Conservation (phyloP, 2,888 invertebrate genomes). For the Aelia acuminata region DNA sequence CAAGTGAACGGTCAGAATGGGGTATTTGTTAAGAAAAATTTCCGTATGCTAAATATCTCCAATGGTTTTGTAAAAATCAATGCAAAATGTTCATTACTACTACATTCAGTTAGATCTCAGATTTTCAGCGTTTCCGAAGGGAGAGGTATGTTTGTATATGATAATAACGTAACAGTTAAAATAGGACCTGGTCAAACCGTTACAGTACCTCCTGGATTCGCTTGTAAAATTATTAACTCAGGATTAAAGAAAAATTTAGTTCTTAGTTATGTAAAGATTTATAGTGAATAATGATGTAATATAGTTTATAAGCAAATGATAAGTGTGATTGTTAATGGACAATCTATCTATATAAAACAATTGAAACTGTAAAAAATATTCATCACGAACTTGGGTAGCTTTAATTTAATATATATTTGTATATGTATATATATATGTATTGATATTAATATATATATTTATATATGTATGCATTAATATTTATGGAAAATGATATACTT, state of each 20-base stretch:
- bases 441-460: no score
- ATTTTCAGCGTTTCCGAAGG: slow-evolving; percentile 28
- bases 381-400: no score
- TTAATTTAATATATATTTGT: no score
- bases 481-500: no score
- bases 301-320: neutral
- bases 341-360: neutral
- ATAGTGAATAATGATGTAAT: neutral
- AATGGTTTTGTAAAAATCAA: slow-evolving; percentile 25
- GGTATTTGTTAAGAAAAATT: slow-evolving; percentile 42
- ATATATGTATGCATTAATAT: no score
- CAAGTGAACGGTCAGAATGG: slow-evolving; percentile 3
- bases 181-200: slow-evolving; percentile 26
- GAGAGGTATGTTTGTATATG: slow-evolving; percentile 10
- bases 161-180: slow-evolving; percentile 1
- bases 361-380: neutral
- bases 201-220: neutral
- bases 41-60: neutral
- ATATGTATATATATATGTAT: no score
- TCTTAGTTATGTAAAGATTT: neutral
- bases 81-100: neutral
- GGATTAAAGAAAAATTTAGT: neutral
- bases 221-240: neutral
- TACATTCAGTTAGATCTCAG: slow-evolving; percentile 12
- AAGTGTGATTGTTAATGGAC: neutral